Conservation (phyloP, 1,140 invertebrate species). For the Argopecten irradians region DNA sequence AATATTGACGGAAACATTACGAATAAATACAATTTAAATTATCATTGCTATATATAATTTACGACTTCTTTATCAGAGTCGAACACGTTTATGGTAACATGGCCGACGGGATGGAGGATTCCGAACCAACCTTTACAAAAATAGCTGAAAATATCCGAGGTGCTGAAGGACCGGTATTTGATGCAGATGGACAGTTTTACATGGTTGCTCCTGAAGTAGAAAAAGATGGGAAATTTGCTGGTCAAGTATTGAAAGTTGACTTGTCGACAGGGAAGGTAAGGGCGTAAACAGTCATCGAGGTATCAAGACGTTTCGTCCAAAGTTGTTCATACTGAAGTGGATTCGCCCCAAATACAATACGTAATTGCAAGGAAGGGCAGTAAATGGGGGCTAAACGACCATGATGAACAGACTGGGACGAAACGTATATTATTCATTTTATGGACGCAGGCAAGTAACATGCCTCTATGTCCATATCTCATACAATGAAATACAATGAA, state of each 20-base stretch:
- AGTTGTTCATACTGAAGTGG: too few species aligned
- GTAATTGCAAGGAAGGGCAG: too few species aligned
- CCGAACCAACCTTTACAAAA: constrained; percentile 61
- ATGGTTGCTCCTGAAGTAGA: constrained; percentile 69
- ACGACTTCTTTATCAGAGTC: neutral
- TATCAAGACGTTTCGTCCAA: too few species aligned
- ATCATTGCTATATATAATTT: neutral
- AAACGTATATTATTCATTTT: too few species aligned
- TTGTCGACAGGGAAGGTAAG: constrained; percentile 58
- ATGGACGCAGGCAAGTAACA: too few species aligned
- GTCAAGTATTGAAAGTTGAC: constrained; percentile 65
- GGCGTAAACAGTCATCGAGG: too few species aligned
- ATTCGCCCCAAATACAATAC: too few species aligned
- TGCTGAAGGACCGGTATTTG: constrained; percentile 71
- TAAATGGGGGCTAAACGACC: too few species aligned
- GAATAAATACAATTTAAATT: neutral
- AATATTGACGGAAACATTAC: neutral
- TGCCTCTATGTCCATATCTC: too few species aligned
- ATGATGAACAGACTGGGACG: too few species aligned
- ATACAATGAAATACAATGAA: too few species aligned
- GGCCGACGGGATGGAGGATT: constrained; percentile 32
- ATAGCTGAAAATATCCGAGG: constrained; percentile 59
- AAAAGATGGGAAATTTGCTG: constrained; percentile 59
- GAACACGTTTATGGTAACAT: constrained; percentile 17
- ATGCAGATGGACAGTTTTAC: constrained; percentile 64